These are phyloP conservation scores for Phaethon lepturus DNA, from an alignment of 2,113 vertebrate genomes.

Conservation along the genomic window DNA sequence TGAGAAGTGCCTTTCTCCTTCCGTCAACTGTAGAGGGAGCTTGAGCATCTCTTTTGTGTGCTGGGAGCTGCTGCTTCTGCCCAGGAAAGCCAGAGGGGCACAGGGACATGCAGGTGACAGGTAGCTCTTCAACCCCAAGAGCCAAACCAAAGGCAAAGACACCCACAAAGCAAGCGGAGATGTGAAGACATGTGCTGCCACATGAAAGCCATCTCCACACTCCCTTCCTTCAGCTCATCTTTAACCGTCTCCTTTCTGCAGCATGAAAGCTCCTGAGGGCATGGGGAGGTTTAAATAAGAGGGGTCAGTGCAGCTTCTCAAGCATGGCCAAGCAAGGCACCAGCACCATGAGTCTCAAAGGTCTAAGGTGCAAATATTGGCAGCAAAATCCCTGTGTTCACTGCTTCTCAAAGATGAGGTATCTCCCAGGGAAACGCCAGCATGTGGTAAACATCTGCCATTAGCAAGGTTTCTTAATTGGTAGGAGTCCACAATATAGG, in stretches of 20 bases:
- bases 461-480: not conserved
- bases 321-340: rapidly evolving
- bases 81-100: rapidly evolving
- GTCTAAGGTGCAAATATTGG: not conserved
- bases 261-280: not conserved
- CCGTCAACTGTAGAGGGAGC: slow-evolving; percentile 50
- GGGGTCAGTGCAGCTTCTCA: not conserved
- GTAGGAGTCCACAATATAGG: not conserved
- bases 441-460: not conserved
- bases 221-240: not conserved
- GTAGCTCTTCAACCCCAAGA: not conserved
- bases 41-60: not conserved
- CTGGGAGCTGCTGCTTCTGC: not conserved
- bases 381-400: not conserved
- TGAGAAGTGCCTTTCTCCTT: not conserved
- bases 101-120: not conserved
- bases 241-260: not conserved
- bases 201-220: not conserved
- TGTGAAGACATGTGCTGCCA: not conserved
- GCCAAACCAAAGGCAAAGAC: not conserved
- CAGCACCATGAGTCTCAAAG: rapidly evolving
- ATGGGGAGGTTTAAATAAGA: rapidly evolving
- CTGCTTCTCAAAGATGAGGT: not conserved
- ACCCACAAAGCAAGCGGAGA: not conserved
- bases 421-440: not conserved